A percentile compares a stretch with the other conserved stretches of the same genome.
Evolutionary conservation across 2,113 vertebrate genomes (phyloP).

Genomic region (Eulemur rufifrons): DNA sequence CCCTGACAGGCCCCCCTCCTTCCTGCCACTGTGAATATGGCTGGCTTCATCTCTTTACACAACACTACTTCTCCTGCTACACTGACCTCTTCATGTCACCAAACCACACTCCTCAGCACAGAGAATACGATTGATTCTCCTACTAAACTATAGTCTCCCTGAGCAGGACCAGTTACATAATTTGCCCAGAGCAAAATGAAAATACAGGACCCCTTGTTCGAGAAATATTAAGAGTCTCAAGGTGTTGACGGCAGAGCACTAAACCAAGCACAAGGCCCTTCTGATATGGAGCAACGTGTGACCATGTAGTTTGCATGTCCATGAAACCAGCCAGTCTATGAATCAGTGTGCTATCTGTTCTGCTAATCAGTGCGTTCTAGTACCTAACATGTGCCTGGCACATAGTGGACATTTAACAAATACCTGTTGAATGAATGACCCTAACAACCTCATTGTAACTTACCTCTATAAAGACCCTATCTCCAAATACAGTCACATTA

Average conservation of each 20-base stretch:
- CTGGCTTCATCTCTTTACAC: not conserved
- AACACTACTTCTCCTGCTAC: not conserved
- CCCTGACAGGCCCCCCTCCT: not conserved
- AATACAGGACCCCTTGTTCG: not conserved
- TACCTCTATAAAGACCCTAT: not conserved
- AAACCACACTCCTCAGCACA: not conserved
- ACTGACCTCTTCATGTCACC: not conserved
- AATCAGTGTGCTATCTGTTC: not conserved
- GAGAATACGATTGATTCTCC: not conserved
- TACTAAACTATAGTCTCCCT: not conserved
- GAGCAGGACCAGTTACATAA: not conserved
- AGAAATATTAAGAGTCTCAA: slow-evolving; percentile 11
- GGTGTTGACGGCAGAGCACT: not conserved
- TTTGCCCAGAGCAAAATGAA: not conserved
- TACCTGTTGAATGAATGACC: not conserved
- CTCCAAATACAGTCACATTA: not conserved
- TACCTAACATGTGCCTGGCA: not conserved
- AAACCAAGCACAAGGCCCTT: not conserved
- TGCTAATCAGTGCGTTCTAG: not conserved
- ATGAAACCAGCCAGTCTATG: not conserved
- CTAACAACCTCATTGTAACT: not conserved
- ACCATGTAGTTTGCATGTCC: not conserved
- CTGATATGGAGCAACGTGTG: not conserved
- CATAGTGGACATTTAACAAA: not conserved
- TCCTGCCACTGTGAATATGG: not conserved